Evolutionary conservation across 2,888 invertebrate species (phyloP).

Genomic region (Lasioglossum pauxillum): DNA sequence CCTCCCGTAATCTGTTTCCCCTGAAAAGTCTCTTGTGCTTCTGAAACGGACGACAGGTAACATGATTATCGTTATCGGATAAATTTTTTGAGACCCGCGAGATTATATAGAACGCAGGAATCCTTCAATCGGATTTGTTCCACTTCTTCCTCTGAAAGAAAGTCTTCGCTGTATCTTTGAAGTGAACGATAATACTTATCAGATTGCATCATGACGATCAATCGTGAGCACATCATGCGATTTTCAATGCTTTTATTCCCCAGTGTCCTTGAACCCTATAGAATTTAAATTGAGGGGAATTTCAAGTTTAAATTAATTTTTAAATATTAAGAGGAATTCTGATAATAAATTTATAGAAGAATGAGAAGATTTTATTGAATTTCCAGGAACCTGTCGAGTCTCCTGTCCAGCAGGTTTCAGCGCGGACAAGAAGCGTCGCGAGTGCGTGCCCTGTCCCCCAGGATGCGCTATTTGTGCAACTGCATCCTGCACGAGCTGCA

Average conservation of each 20-base stretch:
- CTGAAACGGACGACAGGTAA: background rate
- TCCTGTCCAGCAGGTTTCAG: slow-evolving; percentile 91
- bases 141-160: background rate
- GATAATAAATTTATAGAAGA: background rate
- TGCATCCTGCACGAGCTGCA: slow-evolving; percentile 90
- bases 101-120: background rate
- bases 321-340: too few relatives aligned
- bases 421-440: slow-evolving; percentile 91
- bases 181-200: background rate
- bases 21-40: background rate
- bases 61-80: background rate
- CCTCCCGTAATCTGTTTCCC: background rate
- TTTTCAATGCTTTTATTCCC: background rate
- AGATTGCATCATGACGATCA: background rate
- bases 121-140: background rate
- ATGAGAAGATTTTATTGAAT: background rate
- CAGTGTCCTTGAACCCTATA: background rate
- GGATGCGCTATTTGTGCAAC: slow-evolving; percentile 92
- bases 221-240: background rate
- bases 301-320: too few relatives aligned
- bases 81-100: background rate
- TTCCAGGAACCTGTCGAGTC: slow-evolving; percentile 88
- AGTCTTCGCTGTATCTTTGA: background rate
- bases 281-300: background rate
- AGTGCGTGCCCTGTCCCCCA: slow-evolving; percentile 92